Evolutionary conservation across 2,888 invertebrate genomes (phyloP).

Genomic region (Drosophila paramelanica): DNA sequence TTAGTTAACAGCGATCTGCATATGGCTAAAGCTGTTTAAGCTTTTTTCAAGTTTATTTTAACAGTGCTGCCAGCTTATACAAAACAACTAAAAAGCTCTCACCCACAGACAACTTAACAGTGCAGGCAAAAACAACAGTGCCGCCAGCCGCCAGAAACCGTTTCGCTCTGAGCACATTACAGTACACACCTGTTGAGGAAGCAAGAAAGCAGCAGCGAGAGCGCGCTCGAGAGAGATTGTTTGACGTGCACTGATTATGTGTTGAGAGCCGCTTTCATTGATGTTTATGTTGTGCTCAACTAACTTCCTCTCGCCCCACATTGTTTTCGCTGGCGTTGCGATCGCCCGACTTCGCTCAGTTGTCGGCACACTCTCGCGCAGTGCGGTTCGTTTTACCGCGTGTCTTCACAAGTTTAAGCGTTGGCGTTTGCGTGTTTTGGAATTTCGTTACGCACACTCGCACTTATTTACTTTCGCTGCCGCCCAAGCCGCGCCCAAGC

Average conservation of each 20-base stretch:
- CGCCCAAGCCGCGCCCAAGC: constrained; percentile 12
- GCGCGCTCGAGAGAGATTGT: neutral
- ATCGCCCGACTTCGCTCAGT: constrained; percentile 57
- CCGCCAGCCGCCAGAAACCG: constrained; percentile 1
- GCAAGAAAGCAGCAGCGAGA: neutral
- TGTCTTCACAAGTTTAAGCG: neutral
- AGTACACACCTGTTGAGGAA: constrained; percentile 8
- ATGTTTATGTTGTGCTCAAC: constrained; percentile 24
- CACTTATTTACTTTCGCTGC: constrained; percentile 41
- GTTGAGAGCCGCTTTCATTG: constrained; percentile 28
- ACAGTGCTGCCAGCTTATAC: constrained; percentile 16
- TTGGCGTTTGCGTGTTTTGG: constrained; percentile 11
- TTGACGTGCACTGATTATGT: constrained; percentile 10
- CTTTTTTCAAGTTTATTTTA: constrained; percentile 5
- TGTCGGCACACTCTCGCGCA: constrained; percentile 38
- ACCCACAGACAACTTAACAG: constrained; percentile 13
- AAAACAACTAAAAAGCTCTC: constrained; percentile 34
- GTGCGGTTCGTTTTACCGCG: constrained; percentile 21
- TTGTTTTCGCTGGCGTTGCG: constrained; percentile 25
- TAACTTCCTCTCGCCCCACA: constrained; percentile 9
- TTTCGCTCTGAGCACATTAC: constrained; percentile 7
- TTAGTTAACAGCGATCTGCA: neutral
- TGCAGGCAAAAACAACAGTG: constrained; percentile 18
- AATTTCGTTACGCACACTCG: constrained; percentile 5
- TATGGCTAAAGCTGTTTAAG: neutral